Evolutionary conservation across 2,797 vertebrate species (phyloP), one percentile per base, ranked within the genome.

Genomic region (Otolemur crassicaudatus): DNA sequence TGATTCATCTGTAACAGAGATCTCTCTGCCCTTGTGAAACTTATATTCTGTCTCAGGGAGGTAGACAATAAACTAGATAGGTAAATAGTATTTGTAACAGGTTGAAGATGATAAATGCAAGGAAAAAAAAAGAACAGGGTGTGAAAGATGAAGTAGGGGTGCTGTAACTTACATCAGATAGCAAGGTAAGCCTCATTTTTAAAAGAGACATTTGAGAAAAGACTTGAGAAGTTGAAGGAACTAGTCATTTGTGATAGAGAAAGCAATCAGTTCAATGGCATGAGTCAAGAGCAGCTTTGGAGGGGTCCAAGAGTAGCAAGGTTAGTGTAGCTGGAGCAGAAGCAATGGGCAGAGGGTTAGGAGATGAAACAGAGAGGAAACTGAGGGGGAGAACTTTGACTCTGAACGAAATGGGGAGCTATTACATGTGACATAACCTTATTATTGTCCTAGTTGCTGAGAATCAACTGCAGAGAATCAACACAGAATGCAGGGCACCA

Each of bases 1-100:
- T 25, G 34, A 75, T 93, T 92, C 63, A 84, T 90, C 80, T 19
- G 20, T 90, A 34, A 94, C 63, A 80, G 58, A 86, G 46, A 49
- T 49, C 46, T 69, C 16, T 77, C 31, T 87, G 67, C 53, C 43
- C 29, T 70, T 90, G 43, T 40, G 67, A 63, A 86, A 85, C 9
- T 61, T 93, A 65, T 53, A 91, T 82, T 69, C 56, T 79, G 27
- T 17, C 43, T 37, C 40, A 58, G 3, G n/a, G 8, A 85, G 13
- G 19, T 34, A 87, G 46, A 31, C 27, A 84, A 89, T 67, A 58
- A 92, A 72, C 19, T 43, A 90, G 40, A 56, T 49, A 27, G 17
- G 10, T 85, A 82, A 63, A 70, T 87, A 87, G 40, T 83, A 49
- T 49, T 49, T 49, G 11, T 31, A 80, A 53, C 60, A 60, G 77